Conservation (phyloP, 2,888 invertebrate species). For the Ectemnius continuus region DNA sequence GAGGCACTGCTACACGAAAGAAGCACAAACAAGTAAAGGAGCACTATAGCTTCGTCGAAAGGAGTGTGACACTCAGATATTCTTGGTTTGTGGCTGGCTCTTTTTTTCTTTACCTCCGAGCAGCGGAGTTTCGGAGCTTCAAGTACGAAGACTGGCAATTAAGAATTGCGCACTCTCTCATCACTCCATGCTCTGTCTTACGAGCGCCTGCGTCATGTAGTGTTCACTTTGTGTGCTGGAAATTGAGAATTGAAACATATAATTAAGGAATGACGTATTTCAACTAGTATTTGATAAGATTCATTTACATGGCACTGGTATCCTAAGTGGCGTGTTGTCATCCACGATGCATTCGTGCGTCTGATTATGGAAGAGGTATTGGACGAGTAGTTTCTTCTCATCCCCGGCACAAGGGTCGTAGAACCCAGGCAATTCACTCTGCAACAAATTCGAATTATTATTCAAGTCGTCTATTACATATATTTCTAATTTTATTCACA, state of each 20-base stretch:
- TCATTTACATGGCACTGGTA: constrained; percentile 86
- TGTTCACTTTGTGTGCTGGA: constrained; percentile 77
- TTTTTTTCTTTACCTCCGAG: constrained; percentile 1
- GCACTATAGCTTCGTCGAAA: background rate
- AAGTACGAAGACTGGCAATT: constrained; percentile 41
- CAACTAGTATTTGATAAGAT: no score
- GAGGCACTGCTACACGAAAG: constrained; percentile 1
- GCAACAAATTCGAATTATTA: constrained; percentile 36
- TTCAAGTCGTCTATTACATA: no score
- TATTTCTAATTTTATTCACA: no score
- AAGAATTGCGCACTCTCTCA: constrained; percentile 27
- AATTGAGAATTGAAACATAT: constrained; percentile 32
- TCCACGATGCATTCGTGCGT: constrained; percentile 88
- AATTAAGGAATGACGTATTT: background rate
- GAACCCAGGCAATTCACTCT: constrained; percentile 97
- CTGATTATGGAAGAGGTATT: constrained; percentile 90
- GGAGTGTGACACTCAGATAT: constrained; percentile 1
- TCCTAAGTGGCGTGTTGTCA: constrained; percentile 89
- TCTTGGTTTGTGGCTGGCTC: no score
- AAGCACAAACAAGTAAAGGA: constrained; percentile 1
- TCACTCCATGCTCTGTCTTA: constrained; percentile 39
- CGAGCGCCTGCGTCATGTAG: constrained; percentile 73
- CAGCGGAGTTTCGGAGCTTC: constrained; percentile 41
- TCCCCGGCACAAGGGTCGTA: constrained; percentile 97
- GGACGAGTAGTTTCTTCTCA: constrained; percentile 90